Evolutionary conservation across 1,140 invertebrate species (phyloP), one percentile per base, ranked within the genome.

Genomic region (Aphidius gifuensis): DNA sequence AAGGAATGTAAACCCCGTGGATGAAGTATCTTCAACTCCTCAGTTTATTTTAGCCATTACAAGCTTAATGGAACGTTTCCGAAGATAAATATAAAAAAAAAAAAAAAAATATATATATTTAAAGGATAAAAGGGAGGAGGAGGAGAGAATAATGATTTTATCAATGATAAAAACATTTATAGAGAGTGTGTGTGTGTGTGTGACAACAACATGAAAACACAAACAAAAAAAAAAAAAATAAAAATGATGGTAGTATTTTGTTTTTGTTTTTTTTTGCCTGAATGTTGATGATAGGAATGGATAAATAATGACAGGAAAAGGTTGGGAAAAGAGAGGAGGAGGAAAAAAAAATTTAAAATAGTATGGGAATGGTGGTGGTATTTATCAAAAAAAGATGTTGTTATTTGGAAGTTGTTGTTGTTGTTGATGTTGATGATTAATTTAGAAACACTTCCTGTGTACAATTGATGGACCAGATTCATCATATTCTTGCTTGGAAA

Each of bases 371-470:
- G 48, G 32, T 11, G 48, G 32, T 11, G 48, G 48, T 23, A 11
- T 16, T n/a, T 23, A 6, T 23, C 48, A n/a, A 44, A 58, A 23
- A 48, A 38, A 61, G 6, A 56, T n/a, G 45, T 11, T 38, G 49
- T 21, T 39, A 55, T 21, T 62, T 60, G 56, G 47, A 44, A 42
- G 5, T 32, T 46, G 58, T 16, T 16, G 50, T 51, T 58, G 54
- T 55, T 9, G 49, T 40, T 60, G 47, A 46, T 62, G 43, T 44
- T 16, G 54, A 42, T 60, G 40, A 42, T 51, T 49, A 11, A 62
- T 53, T 92, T 95, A 96, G 88, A 96, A 96, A 85, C 94, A 96
- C 84, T 96, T 96, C 84, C 93, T 89, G 87, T 96, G 93, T 68
- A 96, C 93, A 80, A 96, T 95, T 76, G 90, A 91, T 68, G 93